Conservation (phyloP, 2,797 vertebrate species). For the Brachyrhaphis roseni region DNA sequence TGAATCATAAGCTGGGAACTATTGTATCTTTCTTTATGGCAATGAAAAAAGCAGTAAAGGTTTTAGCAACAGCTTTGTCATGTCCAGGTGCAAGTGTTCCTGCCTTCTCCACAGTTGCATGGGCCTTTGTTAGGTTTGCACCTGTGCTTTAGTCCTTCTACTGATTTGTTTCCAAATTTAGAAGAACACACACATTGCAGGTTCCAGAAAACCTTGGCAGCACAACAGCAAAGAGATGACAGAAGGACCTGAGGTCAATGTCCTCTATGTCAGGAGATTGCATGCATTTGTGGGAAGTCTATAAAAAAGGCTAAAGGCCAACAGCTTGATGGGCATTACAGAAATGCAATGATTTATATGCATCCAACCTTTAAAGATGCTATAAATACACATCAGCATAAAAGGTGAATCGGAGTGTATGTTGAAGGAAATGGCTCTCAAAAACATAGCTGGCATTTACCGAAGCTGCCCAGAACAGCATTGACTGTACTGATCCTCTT, state of each 20-base stretch:
- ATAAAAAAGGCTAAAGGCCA: conserved; percentile 54
- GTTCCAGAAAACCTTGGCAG: conserved; percentile 12
- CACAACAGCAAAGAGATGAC: conserved; percentile 28
- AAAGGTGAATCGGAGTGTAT: conserved; percentile 31
- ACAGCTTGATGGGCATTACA: conserved; percentile 43
- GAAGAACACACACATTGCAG: background rate
- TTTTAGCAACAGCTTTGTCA: conserved; percentile 24
- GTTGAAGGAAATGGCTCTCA: conserved; percentile 33
- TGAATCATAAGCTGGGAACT: background rate
- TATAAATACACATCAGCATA: conserved; percentile 44
- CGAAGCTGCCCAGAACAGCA: conserved; percentile 5
- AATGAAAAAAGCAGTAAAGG: conserved; percentile 7
- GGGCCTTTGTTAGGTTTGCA: conserved; percentile 16
- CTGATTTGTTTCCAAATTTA: conserved; percentile 23
- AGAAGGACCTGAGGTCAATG: conserved; percentile 32
- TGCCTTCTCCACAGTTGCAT: conserved; percentile 10
- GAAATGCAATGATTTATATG: conserved; percentile 30
- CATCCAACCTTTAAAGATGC: conserved; percentile 34
- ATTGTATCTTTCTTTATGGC: background rate
- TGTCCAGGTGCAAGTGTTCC: background rate
- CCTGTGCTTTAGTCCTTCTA: conserved; percentile 10
- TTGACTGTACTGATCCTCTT: background rate
- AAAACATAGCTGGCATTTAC: conserved; percentile 21
- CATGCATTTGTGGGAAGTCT: conserved; percentile 49
- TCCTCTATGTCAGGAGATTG: conserved; percentile 15